Base-by-base conservation (phyloP, 2,888 invertebrate species). In the Alviniconcha strummeri region DNA sequence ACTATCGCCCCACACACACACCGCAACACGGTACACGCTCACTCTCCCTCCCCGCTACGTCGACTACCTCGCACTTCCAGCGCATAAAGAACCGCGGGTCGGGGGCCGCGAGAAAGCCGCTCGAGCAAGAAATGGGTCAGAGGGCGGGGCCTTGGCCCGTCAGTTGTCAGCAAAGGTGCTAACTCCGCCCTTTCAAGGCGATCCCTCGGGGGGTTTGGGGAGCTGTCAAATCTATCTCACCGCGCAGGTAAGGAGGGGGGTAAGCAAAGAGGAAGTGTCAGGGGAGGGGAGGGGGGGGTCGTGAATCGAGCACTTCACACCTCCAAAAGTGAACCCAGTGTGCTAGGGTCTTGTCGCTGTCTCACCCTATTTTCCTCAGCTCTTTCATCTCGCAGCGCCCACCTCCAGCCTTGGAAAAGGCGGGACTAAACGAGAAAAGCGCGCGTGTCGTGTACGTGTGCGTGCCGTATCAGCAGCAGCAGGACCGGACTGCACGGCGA, bases 121-220 rank as follows among this genome's bases (percentile, higher is more conserved):
- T 69, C 75, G 80, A 36, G 57, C 36, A 15, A 36, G 64, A 84
- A 84, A 71, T 81, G 64, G 86, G 86, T 86, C 86, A 86, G 52
- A 54, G 72, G 85, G 86, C 82, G 86, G 84, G 57, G 86, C 82
- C 15, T 74, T 69, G 57, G 76, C 83, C 60, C 82, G 83, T 86
- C 86, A 86, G 79, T 83, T 84, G 86, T 83, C 86, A 86, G 54
- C 71, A 56, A 83, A 83, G 86, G 84, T 86, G 86, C 71, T 82
- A 83, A 84, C 84, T 75, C 81, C 82, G 80, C 82, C 82, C 52
- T 57, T 72, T 52, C 5, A 56, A n/a, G 13, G 36, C 57, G 17
- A n/a, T 36, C 79, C 36, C 76, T 71, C 64, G 57, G n/a, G n/a
- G 64, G 55, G 67, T 36, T 76, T n/a, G 67, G 67, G 54, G 17